These are phyloP conservation scores for Trachymyrmex cornetzi DNA, from an alignment of 1,140 invertebrate genomes.

Conservation along the genomic window DNA sequence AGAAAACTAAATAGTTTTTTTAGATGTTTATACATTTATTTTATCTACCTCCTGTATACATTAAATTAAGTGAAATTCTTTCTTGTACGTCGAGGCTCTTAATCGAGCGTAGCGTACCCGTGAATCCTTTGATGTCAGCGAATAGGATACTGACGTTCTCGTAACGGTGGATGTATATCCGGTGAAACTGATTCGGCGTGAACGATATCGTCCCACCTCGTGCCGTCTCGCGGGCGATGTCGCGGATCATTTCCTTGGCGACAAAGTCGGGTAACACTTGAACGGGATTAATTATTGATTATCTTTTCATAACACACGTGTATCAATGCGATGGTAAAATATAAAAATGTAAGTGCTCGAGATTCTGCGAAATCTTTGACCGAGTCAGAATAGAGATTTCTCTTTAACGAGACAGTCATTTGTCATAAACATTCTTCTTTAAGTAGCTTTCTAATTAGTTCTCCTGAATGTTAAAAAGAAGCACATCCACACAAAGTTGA, in stretches of 20 bases:
- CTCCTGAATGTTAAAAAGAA: neutral
- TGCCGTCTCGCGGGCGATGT: slow-evolving; percentile 93
- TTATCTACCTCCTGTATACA: neutral
- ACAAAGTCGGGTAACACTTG: slow-evolving; percentile 98
- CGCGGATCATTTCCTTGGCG: slow-evolving; percentile 96
- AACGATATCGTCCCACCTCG: slow-evolving; percentile 89
- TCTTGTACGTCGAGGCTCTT: neutral
- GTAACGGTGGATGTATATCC: slow-evolving; percentile 98
- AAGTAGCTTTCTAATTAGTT: neutral
- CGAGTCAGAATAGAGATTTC: neutral
- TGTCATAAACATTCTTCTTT: neutral
- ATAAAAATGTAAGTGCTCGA: neutral
- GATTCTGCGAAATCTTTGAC: neutral
- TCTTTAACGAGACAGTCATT: neutral
- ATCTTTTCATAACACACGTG: neutral
- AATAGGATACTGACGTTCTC: slow-evolving; percentile 99
- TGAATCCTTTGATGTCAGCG: slow-evolving; percentile 99
- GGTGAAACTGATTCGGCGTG: slow-evolving; percentile 96
- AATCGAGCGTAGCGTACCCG: slow-evolving; percentile 88
- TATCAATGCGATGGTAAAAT: neutral
- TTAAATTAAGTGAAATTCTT: neutral
- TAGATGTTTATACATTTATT: no score
- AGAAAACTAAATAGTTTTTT: no score
- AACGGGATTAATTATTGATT: slow-evolving; percentile 68
- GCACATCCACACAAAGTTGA: neutral